phyloP scores from a whole-genome alignment of 2,113 vertebrate species.

The Notarius lentiginosus region DNA sequence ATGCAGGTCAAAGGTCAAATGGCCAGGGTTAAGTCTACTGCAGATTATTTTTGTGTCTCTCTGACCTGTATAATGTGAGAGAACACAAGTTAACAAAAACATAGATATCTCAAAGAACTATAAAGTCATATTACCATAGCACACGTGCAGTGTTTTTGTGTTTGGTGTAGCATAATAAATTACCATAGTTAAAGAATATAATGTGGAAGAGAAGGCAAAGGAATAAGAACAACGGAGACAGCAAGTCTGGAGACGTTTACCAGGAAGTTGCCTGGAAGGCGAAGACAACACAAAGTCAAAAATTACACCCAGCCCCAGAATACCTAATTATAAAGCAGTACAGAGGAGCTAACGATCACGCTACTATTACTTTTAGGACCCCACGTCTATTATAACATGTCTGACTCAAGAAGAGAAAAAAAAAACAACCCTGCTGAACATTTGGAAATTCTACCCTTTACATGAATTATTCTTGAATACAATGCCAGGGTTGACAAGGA shows the following conservation, averaged over 20 bases:
- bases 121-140: not conserved
- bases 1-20: conserved; percentile 21
- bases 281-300: conserved; percentile 23
- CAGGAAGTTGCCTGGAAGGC: conserved; percentile 1
- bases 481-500: not conserved
- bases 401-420: not conserved
- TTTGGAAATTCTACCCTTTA: not conserved
- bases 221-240: not conserved
- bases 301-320: conserved; percentile 40
- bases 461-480: not conserved
- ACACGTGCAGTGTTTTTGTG: too few species aligned
- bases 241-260: conserved; percentile 16
- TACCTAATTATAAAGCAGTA: conserved; percentile 40
- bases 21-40: conserved; percentile 18
- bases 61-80: not conserved
- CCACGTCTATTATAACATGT: not conserved
- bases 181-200: not conserved
- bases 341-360: conserved; percentile 26
- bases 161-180: not conserved
- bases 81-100: not conserved
- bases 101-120: not conserved
- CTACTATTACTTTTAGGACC: not conserved
- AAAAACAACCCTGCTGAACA: not conserved
- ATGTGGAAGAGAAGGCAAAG: not conserved
- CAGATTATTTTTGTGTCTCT: not conserved